A percentile compares a stretch with the other conserved stretches of the same genome.
These are phyloP conservation scores for Phthorimaea operculella DNA, from an alignment of 1,140 invertebrate genomes.

Conservation along the genomic window DNA sequence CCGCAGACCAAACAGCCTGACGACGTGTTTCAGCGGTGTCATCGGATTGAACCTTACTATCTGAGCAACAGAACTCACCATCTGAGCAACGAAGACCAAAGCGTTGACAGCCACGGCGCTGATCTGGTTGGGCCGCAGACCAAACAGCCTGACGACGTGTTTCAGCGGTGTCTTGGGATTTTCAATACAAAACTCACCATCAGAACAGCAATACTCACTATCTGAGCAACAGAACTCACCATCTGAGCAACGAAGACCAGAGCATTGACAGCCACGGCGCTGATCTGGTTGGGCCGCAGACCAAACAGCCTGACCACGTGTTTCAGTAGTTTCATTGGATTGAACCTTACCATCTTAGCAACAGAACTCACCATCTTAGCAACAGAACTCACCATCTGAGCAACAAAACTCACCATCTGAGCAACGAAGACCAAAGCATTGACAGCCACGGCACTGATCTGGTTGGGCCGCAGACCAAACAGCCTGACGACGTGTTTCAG, in stretches of 20 bases:
- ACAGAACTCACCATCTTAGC: no score
- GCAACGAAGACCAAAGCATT: conserved; percentile 85
- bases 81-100: conserved; percentile 82
- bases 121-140: conserved; percentile 79
- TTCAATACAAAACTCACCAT: no score
- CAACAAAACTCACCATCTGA: conserved; percentile 76
- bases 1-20: conserved; percentile 80
- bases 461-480: conserved; percentile 78
- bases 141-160: conserved; percentile 75
- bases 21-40: conserved; percentile 63
- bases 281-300: conserved; percentile 79
- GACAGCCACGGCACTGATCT: conserved; percentile 80
- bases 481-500: conserved; percentile 72
- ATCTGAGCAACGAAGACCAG: no score
- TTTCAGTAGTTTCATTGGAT: conserved; percentile 34
- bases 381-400: no score
- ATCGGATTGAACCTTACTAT: no score
- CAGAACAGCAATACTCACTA: no score
- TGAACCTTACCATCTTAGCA: no score
- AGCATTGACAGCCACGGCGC: conserved; percentile 71
- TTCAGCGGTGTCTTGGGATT: conserved; percentile 34
- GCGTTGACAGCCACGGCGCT: conserved; percentile 83
- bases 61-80: conserved; percentile 73
- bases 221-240: no score
- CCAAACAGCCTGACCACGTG: conserved; percentile 77